Conservation (phyloP, 2,888 invertebrate species). For the Cheilosia impressa region DNA sequence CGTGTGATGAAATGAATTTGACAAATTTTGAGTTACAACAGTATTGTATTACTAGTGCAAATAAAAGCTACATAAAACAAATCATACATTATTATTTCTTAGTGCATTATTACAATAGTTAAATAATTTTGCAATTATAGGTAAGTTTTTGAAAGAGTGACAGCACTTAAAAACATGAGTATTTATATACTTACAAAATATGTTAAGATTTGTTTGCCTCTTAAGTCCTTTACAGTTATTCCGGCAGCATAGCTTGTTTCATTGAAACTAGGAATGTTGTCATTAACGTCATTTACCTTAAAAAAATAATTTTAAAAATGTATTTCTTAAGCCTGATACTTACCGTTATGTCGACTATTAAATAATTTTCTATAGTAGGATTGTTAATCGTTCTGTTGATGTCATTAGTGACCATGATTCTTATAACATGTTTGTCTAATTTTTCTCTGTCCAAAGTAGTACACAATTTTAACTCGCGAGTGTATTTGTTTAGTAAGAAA, state of each 20-base stretch:
- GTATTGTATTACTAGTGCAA: too few relatives aligned
- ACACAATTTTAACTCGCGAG: constrained; percentile 82
- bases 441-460: constrained; percentile 84
- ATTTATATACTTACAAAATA: constrained; percentile 82
- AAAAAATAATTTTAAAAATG: background rate
- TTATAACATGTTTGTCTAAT: constrained; percentile 82
- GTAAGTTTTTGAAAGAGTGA: too few relatives aligned
- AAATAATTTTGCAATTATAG: too few relatives aligned
- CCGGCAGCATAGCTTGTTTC: constrained; percentile 84
- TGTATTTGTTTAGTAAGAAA: constrained; percentile 81
- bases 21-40: too few relatives aligned
- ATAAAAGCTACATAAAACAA: too few relatives aligned
- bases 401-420: constrained; percentile 85
- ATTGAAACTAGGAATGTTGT: constrained; percentile 85
- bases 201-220: constrained; percentile 84
- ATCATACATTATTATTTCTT: too few relatives aligned
- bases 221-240: constrained; percentile 84
- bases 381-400: constrained; percentile 76
- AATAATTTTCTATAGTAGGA: constrained; percentile 68
- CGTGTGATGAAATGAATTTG: too few relatives aligned
- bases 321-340: background rate
- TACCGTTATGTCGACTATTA: constrained; percentile 55
- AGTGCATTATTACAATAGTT: too few relatives aligned
- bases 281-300: constrained; percentile 87
- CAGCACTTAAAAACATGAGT: too few relatives aligned